phyloP scores from a whole-genome alignment of 2,113 vertebrate genomes.

The Peromyscus californicus region DNA sequence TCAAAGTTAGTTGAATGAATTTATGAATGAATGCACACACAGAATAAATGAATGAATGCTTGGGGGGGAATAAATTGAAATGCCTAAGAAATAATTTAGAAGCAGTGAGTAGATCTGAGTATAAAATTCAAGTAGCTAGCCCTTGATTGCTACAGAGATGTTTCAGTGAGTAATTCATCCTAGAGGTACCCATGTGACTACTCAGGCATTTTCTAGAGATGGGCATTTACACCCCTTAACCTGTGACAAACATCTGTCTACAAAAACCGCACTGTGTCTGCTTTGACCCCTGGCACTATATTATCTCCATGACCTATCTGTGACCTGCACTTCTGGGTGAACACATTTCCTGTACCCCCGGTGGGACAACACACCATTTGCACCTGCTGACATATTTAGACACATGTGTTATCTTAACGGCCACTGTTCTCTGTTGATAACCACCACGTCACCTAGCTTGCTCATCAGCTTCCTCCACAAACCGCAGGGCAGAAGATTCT shows the following conservation, averaged over 20 bases:
- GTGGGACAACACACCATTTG: constrained; percentile 48
- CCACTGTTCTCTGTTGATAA: constrained; percentile 69
- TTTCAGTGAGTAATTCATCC: neutral
- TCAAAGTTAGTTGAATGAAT: neutral
- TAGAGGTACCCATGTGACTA: neutral
- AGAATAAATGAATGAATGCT: neutral
- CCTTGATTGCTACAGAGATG: neutral
- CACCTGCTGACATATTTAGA: constrained; percentile 79
- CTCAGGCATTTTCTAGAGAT: constrained; percentile 37
- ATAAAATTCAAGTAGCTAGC: constrained; percentile 10
- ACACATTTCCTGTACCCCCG: constrained; percentile 71
- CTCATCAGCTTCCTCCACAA: constrained; percentile 81
- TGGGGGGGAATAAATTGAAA: neutral
- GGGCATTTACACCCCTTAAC: constrained; percentile 12
- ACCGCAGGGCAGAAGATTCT: constrained; percentile 79
- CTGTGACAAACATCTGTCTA: neutral
- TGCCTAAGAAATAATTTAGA: neutral
- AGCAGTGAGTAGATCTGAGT: neutral
- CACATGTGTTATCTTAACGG: constrained; percentile 59
- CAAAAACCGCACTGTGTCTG: constrained; percentile 49
- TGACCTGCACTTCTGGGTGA: constrained; percentile 63
- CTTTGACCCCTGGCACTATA: constrained; percentile 27
- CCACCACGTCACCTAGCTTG: constrained; percentile 70
- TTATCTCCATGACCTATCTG: constrained; percentile 74
- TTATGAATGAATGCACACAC: neutral